Percentiles rank a stretch among this genome's conserved stretches.
These are phyloP conservation scores for Hyposoter didymator DNA, from an alignment of 2,888 invertebrate genomes.

Conservation along the genomic window DNA sequence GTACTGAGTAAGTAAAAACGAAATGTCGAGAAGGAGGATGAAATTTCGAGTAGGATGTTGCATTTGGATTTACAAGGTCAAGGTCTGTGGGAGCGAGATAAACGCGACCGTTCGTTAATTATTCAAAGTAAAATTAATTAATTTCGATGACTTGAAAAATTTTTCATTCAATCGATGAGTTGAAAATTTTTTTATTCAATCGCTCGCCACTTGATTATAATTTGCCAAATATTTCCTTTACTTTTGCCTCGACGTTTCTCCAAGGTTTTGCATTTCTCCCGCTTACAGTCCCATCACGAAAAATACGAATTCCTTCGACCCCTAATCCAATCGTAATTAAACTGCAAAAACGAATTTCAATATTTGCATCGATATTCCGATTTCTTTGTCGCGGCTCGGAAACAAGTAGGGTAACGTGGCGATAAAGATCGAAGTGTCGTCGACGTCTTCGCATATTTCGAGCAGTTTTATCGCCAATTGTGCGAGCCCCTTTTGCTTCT, in stretches of 20 bases:
- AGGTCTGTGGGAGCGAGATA: slow-evolving; percentile 38
- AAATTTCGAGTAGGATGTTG: slow-evolving; percentile 56
- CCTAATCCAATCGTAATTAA: no score
- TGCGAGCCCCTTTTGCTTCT: slow-evolving; percentile 73
- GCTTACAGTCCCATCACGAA: no score
- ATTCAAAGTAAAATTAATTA: no score
- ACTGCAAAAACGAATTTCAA: slow-evolving; percentile 74
- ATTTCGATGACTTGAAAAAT: no score
- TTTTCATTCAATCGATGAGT: no score
- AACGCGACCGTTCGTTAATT: slow-evolving; percentile 27
- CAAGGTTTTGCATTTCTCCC: no score
- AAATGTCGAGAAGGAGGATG: slow-evolving; percentile 7
- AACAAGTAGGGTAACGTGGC: slow-evolving; percentile 88
- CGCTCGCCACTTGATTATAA: no score
- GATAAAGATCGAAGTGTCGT: slow-evolving; percentile 86
- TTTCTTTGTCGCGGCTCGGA: slow-evolving; percentile 84
- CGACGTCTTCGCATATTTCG: slow-evolving; percentile 77
- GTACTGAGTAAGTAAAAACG: slow-evolving; percentile 20
- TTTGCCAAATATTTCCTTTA: no score
- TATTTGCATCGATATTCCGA: slow-evolving; percentile 83
- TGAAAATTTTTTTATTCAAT: no score
- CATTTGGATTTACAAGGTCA: slow-evolving; percentile 57
- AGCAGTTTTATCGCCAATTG: slow-evolving; percentile 79
- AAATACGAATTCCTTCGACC: no score
- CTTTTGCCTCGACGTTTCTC: no score